Evolutionary conservation across 2,797 vertebrate species (phyloP), one percentile per base, ranked within the genome.

Genomic region (Emys orbicularis): DNA sequence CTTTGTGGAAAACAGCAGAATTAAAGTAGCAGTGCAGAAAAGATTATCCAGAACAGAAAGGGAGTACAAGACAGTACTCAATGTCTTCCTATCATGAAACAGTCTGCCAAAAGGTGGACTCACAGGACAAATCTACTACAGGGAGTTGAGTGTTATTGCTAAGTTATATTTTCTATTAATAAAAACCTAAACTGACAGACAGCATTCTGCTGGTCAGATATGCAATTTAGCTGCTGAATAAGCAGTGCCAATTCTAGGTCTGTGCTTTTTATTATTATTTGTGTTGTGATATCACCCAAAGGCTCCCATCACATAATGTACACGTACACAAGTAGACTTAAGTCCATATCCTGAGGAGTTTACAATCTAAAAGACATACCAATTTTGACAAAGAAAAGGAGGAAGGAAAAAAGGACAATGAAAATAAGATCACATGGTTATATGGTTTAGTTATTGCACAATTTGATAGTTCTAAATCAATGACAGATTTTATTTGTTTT

Each of bases 1-100:
- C 84, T 95, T 97, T 96, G 87, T 96, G 50, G 31, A 93, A 94
- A 87, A 68, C 49, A 23, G 44, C 2, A 86, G 79, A 91, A 91
- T 8, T 47, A 10, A 87, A 81, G 2, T 41, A 93, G 4, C 77
- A 91, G 81, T 41, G 77, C 15, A 90, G 37, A 87, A 89, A 89
- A 86, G 61, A 57, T 2, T 53, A 90, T 37, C 37, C 61, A 52
- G 47, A 88, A 29, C 53, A 77, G 34, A 61, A 83, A 77, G 3
- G 47, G 12, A 87, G 44, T 19, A 23, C 4, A 79, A 54, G 6
- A 61, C 3, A 80, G 6, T 5, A 44, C 44, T 44, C 16, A 92
- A 44, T 1, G 50, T 34, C 47, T 21, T 84, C 74, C 79, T 44
- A 80, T 4, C 3, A 56, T 77, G 19, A 88, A 93, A 90, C 15